Conservation (phyloP, 2,888 invertebrate species). For the Xestia c-nigrum region DNA sequence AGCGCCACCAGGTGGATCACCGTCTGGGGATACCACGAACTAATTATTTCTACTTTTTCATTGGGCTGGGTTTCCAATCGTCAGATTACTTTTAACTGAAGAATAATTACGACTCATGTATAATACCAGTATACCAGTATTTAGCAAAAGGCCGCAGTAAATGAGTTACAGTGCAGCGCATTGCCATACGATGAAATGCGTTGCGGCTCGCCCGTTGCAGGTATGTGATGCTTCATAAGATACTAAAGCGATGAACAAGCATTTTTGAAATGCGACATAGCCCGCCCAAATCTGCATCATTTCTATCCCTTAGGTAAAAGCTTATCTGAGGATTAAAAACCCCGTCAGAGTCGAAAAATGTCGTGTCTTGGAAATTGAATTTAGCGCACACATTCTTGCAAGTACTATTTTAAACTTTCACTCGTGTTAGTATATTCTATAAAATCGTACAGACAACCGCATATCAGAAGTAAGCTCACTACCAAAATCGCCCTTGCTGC, state of each 20-base stretch:
- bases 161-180: not conserved
- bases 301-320: not conserved
- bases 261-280: not conserved
- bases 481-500: not conserved
- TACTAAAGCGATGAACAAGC: not conserved
- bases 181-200: not conserved
- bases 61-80: not conserved
- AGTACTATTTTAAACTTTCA: conserved; percentile 12
- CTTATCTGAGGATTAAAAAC: not conserved
- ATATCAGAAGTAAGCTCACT: not conserved
- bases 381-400: conserved; percentile 20
- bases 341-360: not conserved
- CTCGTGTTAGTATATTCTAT: conserved; percentile 23
- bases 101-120: not conserved
- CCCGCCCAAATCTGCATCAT: not conserved
- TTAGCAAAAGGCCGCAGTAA: not conserved
- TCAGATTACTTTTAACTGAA: not conserved
- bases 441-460: conserved; percentile 14
- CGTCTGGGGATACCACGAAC: conserved; percentile 90
- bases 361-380: not conserved
- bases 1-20: conserved; percentile 95
- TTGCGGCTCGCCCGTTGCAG: not conserved
- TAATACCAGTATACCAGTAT: not conserved
- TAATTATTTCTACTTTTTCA: not conserved
- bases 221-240: not conserved